Conservation (phyloP, 2,888 invertebrate genomes). For the Philereme vetulata region DNA sequence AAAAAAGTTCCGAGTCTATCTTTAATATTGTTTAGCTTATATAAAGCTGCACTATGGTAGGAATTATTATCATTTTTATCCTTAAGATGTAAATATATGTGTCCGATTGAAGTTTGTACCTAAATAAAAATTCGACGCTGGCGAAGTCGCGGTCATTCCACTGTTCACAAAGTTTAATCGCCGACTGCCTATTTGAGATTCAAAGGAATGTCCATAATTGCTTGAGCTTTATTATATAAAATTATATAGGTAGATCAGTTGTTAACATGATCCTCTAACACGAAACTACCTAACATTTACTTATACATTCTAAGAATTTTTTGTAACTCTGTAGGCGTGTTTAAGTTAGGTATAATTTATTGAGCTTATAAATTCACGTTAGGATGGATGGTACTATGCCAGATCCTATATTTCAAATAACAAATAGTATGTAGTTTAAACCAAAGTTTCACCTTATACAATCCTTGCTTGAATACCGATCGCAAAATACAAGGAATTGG, state of each 20-base stretch:
- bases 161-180: not conserved
- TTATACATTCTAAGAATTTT: conserved; percentile 4
- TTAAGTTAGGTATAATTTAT: too few species aligned
- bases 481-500: conserved; percentile 46
- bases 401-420: not conserved
- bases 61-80: too few species aligned
- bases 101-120: too few species aligned
- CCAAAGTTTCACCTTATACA: not conserved
- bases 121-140: too few species aligned
- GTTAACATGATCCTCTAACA: conserved; percentile 42
- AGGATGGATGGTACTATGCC: not conserved
- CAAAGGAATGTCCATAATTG: conserved; percentile 47
- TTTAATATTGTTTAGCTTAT: too few species aligned
- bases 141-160: too few species aligned
- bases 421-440: not conserved
- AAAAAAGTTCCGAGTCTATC: too few species aligned
- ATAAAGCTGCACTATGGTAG: too few species aligned
- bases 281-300: conserved; percentile 15
- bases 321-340: conserved; percentile 5
- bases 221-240: conserved; percentile 59
- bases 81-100: too few species aligned
- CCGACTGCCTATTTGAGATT: conserved; percentile 3
- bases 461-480: not conserved
- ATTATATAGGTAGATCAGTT: conserved; percentile 58
- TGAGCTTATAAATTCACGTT: conserved; percentile 18